Evolutionary conservation across 2,797 vertebrate genomes (phyloP).

Genomic region (Hydrocynus forskahlii): DNA sequence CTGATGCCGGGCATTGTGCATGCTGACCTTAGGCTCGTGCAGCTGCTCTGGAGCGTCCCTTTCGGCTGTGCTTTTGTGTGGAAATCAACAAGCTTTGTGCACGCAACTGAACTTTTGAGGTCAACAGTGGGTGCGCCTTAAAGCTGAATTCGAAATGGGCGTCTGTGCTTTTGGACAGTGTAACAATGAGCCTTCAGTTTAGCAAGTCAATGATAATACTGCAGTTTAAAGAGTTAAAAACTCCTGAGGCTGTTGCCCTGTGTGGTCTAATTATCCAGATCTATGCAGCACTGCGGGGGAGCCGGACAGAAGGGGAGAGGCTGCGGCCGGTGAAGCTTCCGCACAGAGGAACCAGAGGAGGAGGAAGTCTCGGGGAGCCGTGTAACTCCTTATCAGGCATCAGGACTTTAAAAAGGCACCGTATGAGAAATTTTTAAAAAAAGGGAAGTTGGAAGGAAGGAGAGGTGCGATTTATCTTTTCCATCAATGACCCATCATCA

Average conservation of each 20-base stretch:
- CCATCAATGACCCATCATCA: conserved; percentile 49
- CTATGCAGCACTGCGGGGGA: neutral
- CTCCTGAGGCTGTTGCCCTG: neutral
- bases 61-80: no score
- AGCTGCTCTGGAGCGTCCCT: no score
- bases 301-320: neutral
- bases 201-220: no score
- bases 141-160: no score
- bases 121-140: no score
- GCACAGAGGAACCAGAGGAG: conserved; percentile 27
- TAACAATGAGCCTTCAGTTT: no score
- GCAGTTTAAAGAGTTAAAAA: neutral
- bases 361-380: conserved; percentile 44
- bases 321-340: conserved; percentile 32
- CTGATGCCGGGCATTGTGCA: no score
- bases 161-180: no score
- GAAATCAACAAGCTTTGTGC: no score
- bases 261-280: neutral
- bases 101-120: no score
- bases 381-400: conserved; percentile 55
- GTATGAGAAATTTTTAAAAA: conserved; percentile 31
- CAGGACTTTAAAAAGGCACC: conserved; percentile 33
- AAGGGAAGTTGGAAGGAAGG: conserved; percentile 37
- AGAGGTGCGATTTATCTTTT: conserved; percentile 43
- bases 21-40: no score